Percentiles rank a stretch among this genome's conserved stretches.
Conservation (phyloP, 2,888 invertebrate genomes). For the Cremastinae sp. region DNA sequence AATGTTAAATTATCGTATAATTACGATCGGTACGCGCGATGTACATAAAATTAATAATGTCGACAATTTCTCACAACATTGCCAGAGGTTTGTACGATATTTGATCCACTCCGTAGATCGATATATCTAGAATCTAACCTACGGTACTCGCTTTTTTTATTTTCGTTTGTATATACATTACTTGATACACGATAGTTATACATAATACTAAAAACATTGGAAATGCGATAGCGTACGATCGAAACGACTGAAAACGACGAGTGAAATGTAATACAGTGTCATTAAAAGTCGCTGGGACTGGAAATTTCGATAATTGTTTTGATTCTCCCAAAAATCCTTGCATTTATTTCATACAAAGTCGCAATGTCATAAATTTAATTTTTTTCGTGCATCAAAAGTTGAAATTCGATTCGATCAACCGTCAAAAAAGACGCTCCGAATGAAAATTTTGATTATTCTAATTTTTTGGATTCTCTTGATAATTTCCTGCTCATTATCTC, state of each 20-base stretch:
- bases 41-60: slow-evolving; percentile 42
- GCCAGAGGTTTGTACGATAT: slow-evolving; percentile 27
- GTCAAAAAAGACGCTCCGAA: slow-evolving; percentile 31
- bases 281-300: slow-evolving; percentile 34
- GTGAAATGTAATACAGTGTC: slow-evolving; percentile 25
- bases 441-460: too few relatives aligned
- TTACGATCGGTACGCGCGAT: slow-evolving; percentile 21
- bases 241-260: neutral
- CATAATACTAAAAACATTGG: slow-evolving; percentile 7
- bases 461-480: too few relatives aligned
- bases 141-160: slow-evolving; percentile 21
- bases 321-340: neutral
- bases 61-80: slow-evolving; percentile 28
- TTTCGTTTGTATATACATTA: slow-evolving; percentile 45
- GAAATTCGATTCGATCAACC: too few relatives aligned
- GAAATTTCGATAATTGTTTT: slow-evolving; percentile 1
- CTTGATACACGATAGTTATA: slow-evolving; percentile 19
- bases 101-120: slow-evolving; percentile 35
- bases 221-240: slow-evolving; percentile 5
- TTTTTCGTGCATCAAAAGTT: too few relatives aligned
- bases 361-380: neutral
- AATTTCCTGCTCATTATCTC: too few relatives aligned
- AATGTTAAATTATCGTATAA: slow-evolving; percentile 8
- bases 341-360: neutral
- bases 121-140: slow-evolving; percentile 32